Evolutionary conservation across 2,113 vertebrate species (phyloP), one percentile per base, ranked within the genome.

Genomic region (Clarias macrocephalus): DNA sequence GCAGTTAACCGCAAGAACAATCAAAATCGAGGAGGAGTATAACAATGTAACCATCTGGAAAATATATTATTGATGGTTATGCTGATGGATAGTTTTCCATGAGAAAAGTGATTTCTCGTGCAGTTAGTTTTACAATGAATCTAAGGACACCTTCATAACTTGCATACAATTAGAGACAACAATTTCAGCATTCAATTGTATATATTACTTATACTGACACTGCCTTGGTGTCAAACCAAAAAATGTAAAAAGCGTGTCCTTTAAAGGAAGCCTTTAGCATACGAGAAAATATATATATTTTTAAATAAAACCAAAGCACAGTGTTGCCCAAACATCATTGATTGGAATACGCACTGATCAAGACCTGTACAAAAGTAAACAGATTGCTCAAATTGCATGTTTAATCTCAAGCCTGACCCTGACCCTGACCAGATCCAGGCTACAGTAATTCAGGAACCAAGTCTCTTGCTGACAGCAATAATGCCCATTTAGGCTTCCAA

Each of bases 401-500:
- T 76, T 52, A 52, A 76, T 52, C 10, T 52, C 42, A 76, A 25
- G 23, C 12, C 72, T 7, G 16, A 56, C 52, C 25, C 52, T 79
- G 52, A 79, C 23, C 21, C 5, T 28, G 48, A 25, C 12, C 48
- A 28, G 1, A 73, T 73, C 33, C 37, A 48, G 15, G 72, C 42
- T n/a, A 52, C 10, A 79, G 6, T 56, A 79, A 54, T 79, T 79
- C 48, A 79, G 75, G 52, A 79, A 77, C 73, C 48, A 77, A 79
- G 75, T 25, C 25, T 57, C 75, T 56, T 79, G 75, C 75, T 79
- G 52, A 56, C 75, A 79, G 75, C 75, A 9, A 56, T 79, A 13
- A 8, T 79, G 13, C 75, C 12, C 25, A 79, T 56, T 56, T 56
- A 79, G 25, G 7, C 52, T 25, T 54, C 75, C 42, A 77, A 77